Evolutionary conservation across 2,888 invertebrate species (phyloP).

Genomic region (Melanostoma mellinum): DNA sequence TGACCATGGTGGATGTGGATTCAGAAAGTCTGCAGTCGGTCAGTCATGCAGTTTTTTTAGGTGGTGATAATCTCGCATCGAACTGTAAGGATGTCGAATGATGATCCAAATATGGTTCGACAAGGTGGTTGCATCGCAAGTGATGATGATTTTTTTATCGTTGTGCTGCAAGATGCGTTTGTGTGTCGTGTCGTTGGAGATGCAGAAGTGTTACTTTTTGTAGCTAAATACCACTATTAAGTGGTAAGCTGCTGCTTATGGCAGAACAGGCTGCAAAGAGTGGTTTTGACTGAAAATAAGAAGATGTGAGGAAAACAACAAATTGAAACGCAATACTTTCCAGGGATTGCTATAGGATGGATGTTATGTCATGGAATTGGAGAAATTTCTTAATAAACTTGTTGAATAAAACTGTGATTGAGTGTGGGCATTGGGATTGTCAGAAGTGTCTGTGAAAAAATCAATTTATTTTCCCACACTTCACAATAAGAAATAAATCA

Average conservation of each 20-base stretch:
- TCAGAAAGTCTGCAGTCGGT: neutral
- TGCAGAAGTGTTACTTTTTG: conserved; percentile 29
- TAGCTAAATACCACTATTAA: conserved; percentile 28
- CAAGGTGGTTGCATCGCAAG: conserved; percentile 42
- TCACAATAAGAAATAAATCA: too few relatives aligned
- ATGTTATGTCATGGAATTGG: conserved; percentile 39
- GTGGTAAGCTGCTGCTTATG: conserved; percentile 35
- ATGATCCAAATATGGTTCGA: conserved; percentile 43
- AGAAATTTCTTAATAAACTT: conserved; percentile 34
- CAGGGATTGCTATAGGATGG: neutral
- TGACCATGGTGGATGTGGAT: conserved; percentile 26
- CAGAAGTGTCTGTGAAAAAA: too few relatives aligned
- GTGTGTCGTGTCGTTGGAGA: conserved; percentile 6
- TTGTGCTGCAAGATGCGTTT: neutral
- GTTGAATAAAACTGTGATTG: neutral
- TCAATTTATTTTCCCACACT: too few relatives aligned
- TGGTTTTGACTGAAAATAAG: conserved; percentile 25
- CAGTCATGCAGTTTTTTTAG: neutral
- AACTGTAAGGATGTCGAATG: conserved; percentile 42
- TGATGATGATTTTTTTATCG: conserved; percentile 28
- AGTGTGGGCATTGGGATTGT: too few relatives aligned
- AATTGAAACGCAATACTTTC: neutral
- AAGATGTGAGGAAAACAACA: neutral
- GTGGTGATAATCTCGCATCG: conserved; percentile 26
- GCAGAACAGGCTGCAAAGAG: conserved; percentile 42